These are phyloP conservation scores for Nanger granti DNA, from an alignment of 2,113 vertebrate genomes.

Conservation along the genomic window DNA sequence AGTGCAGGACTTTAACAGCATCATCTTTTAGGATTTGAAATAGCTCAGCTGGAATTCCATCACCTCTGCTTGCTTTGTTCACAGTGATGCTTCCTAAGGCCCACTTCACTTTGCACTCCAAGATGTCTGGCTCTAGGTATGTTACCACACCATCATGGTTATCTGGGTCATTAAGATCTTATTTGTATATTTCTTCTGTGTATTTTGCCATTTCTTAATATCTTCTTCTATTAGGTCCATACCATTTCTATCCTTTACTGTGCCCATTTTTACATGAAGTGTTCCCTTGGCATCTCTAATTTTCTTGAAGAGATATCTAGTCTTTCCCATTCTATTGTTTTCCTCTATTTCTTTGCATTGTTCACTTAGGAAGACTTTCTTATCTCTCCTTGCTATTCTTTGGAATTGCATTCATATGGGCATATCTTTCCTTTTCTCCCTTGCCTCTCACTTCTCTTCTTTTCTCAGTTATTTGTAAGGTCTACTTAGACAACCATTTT, in stretches of 20 bases:
- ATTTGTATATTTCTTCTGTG: background rate
- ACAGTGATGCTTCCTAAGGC: background rate
- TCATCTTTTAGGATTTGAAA: background rate
- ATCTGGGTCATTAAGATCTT: background rate
- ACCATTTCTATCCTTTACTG: background rate
- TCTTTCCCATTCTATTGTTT: background rate
- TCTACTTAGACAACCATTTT: background rate
- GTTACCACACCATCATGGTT: background rate
- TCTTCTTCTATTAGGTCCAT: background rate
- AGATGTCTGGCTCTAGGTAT: background rate
- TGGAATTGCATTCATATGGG: background rate
- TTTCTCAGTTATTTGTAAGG: background rate
- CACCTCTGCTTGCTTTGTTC: background rate
- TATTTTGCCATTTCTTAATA: background rate
- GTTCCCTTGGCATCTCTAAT: background rate
- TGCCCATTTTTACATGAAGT: background rate
- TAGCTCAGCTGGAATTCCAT: background rate
- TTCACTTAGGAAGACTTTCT: background rate
- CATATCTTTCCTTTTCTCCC: background rate
- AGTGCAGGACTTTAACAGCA: background rate
- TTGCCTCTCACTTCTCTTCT: background rate
- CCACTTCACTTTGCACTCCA: background rate
- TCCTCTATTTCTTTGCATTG: background rate
- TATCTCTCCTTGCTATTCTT: background rate
- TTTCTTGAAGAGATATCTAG: background rate